Base-by-base conservation (phyloP, 2,797 vertebrate genomes). In the Muraenolepis orangiensis region DNA sequence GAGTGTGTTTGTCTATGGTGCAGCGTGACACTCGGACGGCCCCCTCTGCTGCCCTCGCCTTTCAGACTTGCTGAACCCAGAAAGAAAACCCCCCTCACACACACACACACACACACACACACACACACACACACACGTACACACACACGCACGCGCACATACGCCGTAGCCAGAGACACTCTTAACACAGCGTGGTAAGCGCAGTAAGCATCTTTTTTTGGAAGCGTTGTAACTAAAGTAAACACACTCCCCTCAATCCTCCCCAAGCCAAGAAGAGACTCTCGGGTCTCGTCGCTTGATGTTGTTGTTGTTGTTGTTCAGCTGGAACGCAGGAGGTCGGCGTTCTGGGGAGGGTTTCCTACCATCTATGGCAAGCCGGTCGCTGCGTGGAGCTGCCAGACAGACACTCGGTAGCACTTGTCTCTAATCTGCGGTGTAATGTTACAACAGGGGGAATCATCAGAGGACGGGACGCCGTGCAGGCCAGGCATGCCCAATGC, bases 1-100 rank as follows among this genome's bases (percentile, higher is more conserved):
- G 84, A 81, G 87, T 84, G 80, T 92, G 88, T 93, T 92, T 89
- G 89, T 80, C 85, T 81, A 86, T 87, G 88, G 90, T 81, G 89
- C 81, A 85, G 85, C 78, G 84, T 78, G 84, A 86, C 78, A 81
- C 76, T 83, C 80, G 80, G 78, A 75, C 82, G 74, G 3, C 86
- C 84, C 87, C 82, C 76, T n/a, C n/a, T n/a, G n/a, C 51, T 77
- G 78, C 76, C 82, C 83, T 69, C 73, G 68, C 73, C 83, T 78
- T 81, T 74, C 66, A 13, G 51, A 72, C 80, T 67, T 77, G 74
- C 78, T 89, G 88, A 91, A 88, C 86, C 83, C 29, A 82, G 79
- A 31, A 79, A 79, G 87, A 66, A 66, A 28, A 28, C 11, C 86
- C 78, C 71, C 80, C 89, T 86, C 86, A 87, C 90, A 88, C 90